Conservation (phyloP, 1,140 invertebrate species). For the Dryas iulia region DNA sequence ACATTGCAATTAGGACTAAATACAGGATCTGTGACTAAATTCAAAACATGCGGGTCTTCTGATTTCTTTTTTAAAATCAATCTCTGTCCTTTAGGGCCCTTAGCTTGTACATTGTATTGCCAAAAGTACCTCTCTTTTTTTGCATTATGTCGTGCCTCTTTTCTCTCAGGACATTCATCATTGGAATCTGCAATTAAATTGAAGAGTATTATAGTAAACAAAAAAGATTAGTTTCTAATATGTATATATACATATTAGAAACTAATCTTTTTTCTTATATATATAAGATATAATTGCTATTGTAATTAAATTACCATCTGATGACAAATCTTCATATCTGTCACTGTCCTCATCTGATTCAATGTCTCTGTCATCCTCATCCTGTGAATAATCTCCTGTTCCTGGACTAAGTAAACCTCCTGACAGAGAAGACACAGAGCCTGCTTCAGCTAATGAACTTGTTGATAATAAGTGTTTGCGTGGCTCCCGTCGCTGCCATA, state of each 20-base stretch:
- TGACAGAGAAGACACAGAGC: slow-evolving; percentile 92
- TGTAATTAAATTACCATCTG: slow-evolving; percentile 83
- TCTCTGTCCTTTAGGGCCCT: slow-evolving; percentile 96
- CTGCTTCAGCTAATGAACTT: slow-evolving; percentile 90
- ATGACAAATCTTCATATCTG: slow-evolving; percentile 92
- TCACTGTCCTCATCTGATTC: slow-evolving; percentile 90
- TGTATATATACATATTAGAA: slow-evolving; percentile 11
- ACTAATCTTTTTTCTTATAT: slow-evolving; percentile 7
- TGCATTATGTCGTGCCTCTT: slow-evolving; percentile 61
- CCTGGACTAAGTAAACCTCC: slow-evolving; percentile 90
- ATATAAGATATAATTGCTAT: background rate
- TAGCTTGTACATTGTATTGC: slow-evolving; percentile 99
- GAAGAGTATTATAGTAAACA: background rate
- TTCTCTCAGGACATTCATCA: slow-evolving; percentile 83
- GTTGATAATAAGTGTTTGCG: slow-evolving; percentile 93
- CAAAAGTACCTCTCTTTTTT: slow-evolving; percentile 96
- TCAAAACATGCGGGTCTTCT: slow-evolving; percentile 95
- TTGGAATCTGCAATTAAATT: slow-evolving; percentile 82
- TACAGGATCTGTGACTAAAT: slow-evolving; percentile 94
- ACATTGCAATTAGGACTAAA: slow-evolving; percentile 94
- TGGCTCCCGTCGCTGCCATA: slow-evolving; percentile 92
- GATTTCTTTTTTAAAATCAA: slow-evolving; percentile 90
- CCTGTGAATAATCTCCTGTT: slow-evolving; percentile 89
- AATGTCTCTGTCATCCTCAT: slow-evolving; percentile 85
- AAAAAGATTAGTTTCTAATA: slow-evolving; percentile 11